Evolutionary conservation across 2,797 vertebrate species (phyloP).

Genomic region (Champsocephalus esox): DNA sequence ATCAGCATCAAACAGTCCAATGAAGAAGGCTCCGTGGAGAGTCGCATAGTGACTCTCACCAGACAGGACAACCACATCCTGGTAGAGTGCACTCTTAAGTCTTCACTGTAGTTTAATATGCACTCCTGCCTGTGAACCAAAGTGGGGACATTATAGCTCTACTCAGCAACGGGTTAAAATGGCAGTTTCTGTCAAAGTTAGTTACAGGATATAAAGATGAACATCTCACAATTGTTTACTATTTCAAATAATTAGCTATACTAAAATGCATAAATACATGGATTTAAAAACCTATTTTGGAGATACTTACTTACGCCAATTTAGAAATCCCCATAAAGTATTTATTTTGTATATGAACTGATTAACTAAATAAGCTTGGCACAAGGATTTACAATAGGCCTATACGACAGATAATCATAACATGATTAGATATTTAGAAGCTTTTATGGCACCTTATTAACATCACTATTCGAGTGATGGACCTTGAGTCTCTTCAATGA

Average conservation of each 20-base stretch:
- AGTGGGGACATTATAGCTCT: background rate
- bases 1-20: conserved; percentile 95
- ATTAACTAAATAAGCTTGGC: background rate
- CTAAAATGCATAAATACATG: background rate
- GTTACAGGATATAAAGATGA: background rate
- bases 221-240: background rate
- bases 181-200: background rate
- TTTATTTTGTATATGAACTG: background rate
- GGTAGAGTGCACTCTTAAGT: conserved; percentile 74
- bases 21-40: conserved; percentile 92
- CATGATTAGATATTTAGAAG: background rate
- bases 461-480: background rate
- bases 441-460: background rate
- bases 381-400: too few species aligned
- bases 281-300: background rate
- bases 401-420: background rate
- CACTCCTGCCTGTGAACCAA: background rate
- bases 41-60: conserved; percentile 94
- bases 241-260: background rate
- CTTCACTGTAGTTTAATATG: background rate
- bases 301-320: background rate
- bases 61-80: conserved; percentile 91
- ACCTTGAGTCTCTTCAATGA: too few species aligned
- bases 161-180: background rate
- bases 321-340: background rate